Evolutionary conservation across 2,888 invertebrate genomes (phyloP).

Genomic region (Drosophila atripex): DNA sequence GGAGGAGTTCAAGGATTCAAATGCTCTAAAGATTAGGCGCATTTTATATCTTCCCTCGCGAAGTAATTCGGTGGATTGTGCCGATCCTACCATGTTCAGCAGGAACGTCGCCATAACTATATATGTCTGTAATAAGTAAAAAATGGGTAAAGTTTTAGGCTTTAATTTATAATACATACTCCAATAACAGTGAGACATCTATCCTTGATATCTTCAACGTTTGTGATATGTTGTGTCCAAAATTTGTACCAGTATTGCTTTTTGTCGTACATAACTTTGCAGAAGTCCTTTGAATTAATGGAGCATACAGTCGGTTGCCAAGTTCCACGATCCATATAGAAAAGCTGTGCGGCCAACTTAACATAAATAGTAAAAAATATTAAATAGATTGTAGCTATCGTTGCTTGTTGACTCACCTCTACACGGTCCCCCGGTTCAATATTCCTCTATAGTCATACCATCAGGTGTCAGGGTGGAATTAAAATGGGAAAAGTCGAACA

Average conservation of each 20-base stretch:
- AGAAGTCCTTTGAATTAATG: conserved; percentile 9
- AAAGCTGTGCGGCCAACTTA: background rate
- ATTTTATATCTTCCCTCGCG: conserved; percentile 16
- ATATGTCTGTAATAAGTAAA: conserved; percentile 1
- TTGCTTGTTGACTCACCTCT: background rate
- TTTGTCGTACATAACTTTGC: conserved; percentile 19
- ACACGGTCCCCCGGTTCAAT: background rate
- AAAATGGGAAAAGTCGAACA: background rate
- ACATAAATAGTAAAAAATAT: background rate
- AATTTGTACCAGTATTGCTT: conserved; percentile 11
- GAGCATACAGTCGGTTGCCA: conserved; percentile 10
- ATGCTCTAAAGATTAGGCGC: background rate
- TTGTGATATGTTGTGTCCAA: conserved; percentile 7
- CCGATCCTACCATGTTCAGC: background rate
- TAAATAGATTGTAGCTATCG: too few relatives aligned
- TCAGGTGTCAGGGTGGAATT: background rate
- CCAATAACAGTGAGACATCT: conserved; percentile 23
- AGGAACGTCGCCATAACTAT: background rate
- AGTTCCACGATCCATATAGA: conserved; percentile 8
- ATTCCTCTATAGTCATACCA: background rate
- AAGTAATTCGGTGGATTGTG: background rate
- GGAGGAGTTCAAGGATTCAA: background rate
- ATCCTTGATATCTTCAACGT: conserved; percentile 7
- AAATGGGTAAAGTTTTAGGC: too few relatives aligned
- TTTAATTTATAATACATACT: conserved; percentile 8